Evolutionary conservation across 2,888 invertebrate genomes (phyloP), one percentile per base, ranked within the genome.

Genomic region (Caenorhabditis sp.): DNA sequence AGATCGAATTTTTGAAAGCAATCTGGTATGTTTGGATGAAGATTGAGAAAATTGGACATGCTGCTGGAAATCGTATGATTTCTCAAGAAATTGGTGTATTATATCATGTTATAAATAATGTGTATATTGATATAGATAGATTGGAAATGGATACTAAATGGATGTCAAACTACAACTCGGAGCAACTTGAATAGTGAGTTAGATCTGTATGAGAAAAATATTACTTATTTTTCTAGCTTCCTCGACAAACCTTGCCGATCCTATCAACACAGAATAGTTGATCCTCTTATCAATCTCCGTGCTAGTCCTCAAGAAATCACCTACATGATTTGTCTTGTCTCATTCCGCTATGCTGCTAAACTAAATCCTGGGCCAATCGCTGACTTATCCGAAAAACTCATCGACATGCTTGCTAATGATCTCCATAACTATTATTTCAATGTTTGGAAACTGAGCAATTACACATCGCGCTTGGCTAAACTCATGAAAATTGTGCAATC

Each of bases 401-500:
- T 53, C 1, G 53, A 61, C 8, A 27, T 31, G 17, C 36, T 61
- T 20, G 21, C 61, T 1, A n/a, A 53, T 36, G 50, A 53, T n/a
- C 52, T 61, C 20, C 50, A 53, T 21, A 20, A 52, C 1, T 61
- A 61, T 53, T 61, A 61, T 53, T 12, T 31, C 27, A 12, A 52
- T 21, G 61, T 53, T 3, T 7, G 8, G 36, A 53, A 53, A 12
- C 12, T 21, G 7, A 21, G n/a, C 2, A 27, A 17, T 10, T 61
- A 61, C 20, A 10, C 61, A 5, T 27, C 10, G 1, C 12, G 61
- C 27, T 31, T 61, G 31, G 14, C 17, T 14, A 17, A 10, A 20
- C 27, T 61, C 7, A 26, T 61, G 31, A 53, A 61, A n/a, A 61
- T 53, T 27, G 27, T 10, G 10, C 5, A 53, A 7, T n/a, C 2